These are phyloP conservation scores for Drosophila oshimai DNA, from an alignment of 1,140 invertebrate species.

Conservation along the genomic window DNA sequence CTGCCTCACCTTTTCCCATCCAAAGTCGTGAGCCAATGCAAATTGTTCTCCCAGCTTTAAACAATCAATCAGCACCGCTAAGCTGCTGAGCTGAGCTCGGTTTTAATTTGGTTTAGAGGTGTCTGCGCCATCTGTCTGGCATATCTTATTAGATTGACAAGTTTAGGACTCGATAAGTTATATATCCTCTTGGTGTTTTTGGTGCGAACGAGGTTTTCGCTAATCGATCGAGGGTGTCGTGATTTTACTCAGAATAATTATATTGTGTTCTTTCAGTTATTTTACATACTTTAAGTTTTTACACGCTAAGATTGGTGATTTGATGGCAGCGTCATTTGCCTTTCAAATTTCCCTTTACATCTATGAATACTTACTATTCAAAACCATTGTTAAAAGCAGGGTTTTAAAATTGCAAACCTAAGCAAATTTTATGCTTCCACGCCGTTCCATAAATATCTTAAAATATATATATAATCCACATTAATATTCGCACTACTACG, in stretches of 20 bases:
- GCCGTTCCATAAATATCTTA: constrained; percentile 4
- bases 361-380: no score
- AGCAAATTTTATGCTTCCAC: not conserved
- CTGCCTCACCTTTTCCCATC: not conserved
- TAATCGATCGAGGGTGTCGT: constrained; percentile 11
- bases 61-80: constrained; percentile 67
- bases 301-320: no score
- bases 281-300: no score
- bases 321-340: no score
- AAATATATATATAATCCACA: constrained; percentile 1
- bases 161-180: constrained; percentile 46
- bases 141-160: constrained; percentile 75
- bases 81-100: constrained; percentile 41
- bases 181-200: constrained; percentile 1
- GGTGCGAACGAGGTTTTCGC: constrained; percentile 51
- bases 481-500: constrained; percentile 16
- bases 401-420: no score
- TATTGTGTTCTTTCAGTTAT: not conserved
- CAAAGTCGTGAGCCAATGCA: constrained; percentile 70
- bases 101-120: constrained; percentile 70
- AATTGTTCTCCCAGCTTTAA: constrained; percentile 45
- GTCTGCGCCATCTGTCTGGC: constrained; percentile 56
- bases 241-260: not conserved
- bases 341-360: no score
- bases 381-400: no score